phyloP scores from a whole-genome alignment of 2,797 vertebrate genomes.

The Pseudotriccus pelzelni region DNA sequence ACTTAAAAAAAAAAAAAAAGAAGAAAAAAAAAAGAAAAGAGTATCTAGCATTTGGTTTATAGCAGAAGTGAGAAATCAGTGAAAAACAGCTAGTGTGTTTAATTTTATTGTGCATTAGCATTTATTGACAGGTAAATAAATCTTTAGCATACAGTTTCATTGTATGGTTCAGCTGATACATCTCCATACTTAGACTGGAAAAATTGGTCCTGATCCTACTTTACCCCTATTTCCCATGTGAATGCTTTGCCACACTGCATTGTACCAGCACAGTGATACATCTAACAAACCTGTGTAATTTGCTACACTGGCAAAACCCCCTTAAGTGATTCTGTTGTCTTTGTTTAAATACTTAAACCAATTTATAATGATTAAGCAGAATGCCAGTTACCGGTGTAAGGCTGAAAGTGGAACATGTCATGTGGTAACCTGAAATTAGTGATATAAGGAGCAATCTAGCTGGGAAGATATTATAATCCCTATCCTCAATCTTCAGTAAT shows the following conservation, averaged over 20 bases:
- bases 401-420: not conserved
- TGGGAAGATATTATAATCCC: not conserved
- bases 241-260: rapidly evolving
- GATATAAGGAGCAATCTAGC: not conserved
- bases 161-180: not conserved
- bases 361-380: not conserved
- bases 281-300: not conserved
- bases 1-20: not conserved
- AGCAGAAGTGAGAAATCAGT: not conserved
- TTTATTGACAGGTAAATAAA: not conserved
- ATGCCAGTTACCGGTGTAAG: not conserved
- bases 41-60: not conserved
- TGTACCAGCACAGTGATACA: not conserved
- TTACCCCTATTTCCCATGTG: not conserved
- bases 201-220: not conserved
- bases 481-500: not conserved
- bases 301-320: not conserved
- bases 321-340: not conserved
- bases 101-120: not conserved
- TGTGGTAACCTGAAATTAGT: not conserved
- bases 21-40: not conserved
- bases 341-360: not conserved
- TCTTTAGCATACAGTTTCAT: not conserved
- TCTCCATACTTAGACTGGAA: not conserved
- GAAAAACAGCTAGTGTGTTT: not conserved